A percentile compares a stretch with the other conserved stretches of the same genome.
Conservation (phyloP, 2,888 invertebrate species). For the Hesperia comma region DNA sequence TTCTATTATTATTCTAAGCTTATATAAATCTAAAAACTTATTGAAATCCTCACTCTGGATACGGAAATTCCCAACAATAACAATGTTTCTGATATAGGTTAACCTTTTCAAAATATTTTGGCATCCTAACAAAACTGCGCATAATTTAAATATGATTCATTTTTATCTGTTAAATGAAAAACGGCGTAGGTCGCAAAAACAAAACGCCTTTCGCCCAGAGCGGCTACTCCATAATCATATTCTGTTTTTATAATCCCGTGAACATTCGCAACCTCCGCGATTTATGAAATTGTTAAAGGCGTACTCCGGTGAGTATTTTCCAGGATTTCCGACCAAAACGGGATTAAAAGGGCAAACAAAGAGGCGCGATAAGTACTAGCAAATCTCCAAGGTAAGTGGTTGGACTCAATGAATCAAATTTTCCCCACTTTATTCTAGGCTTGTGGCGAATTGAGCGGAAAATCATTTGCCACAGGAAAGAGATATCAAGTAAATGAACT, state of each 20-base stretch:
- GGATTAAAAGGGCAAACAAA: conserved; percentile 55
- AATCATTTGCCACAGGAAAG: too few species aligned
- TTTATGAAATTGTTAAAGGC: conserved; percentile 16
- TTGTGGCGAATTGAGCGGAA: conserved; percentile 1
- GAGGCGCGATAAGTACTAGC: conserved; percentile 52
- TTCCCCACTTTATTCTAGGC: conserved; percentile 50
- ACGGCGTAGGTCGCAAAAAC: conserved; percentile 1
- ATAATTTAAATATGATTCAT: not conserved
- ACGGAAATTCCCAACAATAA: too few species aligned
- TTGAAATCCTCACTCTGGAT: too few species aligned
- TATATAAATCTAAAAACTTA: too few species aligned
- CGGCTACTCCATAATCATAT: conserved; percentile 16
- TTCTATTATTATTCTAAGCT: too few species aligned
- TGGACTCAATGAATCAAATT: conserved; percentile 58
- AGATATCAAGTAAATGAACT: too few species aligned
- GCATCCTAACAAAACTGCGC: not conserved
- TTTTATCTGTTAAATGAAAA: not conserved
- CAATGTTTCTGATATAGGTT: too few species aligned
- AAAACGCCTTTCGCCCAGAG: not conserved
- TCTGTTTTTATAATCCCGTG: conserved; percentile 13
- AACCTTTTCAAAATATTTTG: too few species aligned
- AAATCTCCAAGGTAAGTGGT: conserved; percentile 48
- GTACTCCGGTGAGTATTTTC: conserved; percentile 37
- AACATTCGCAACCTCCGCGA: conserved; percentile 13
- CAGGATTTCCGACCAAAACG: conserved; percentile 46